A percentile compares a stretch with the other conserved stretches of the same genome.
phyloP scores from a whole-genome alignment of 2,113 vertebrate species.

The Copsychus sechellarum region DNA sequence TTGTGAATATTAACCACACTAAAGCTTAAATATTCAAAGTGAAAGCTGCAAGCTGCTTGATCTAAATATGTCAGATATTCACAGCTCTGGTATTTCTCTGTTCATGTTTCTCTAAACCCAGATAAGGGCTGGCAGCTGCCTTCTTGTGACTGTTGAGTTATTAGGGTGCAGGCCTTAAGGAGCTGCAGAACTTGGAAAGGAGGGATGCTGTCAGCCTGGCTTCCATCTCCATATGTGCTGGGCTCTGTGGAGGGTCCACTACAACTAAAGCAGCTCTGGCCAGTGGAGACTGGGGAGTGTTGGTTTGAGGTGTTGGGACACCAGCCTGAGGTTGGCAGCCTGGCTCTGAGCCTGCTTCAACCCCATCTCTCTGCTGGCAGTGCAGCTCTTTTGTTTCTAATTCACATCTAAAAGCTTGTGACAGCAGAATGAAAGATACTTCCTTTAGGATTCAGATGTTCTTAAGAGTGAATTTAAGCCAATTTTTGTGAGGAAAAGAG shows the following conservation, averaged over 20 bases:
- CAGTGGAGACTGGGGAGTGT: background rate
- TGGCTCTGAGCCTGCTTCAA: background rate
- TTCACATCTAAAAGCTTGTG: background rate
- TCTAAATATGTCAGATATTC: background rate
- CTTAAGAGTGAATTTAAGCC: background rate
- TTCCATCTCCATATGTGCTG: background rate
- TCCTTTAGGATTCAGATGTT: background rate
- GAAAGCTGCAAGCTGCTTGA: background rate
- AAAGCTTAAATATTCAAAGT: background rate
- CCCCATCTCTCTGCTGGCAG: background rate
- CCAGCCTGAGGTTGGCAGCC: background rate
- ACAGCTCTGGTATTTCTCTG: background rate
- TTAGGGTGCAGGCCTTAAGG: background rate
- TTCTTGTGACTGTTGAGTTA: background rate
- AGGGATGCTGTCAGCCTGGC: background rate
- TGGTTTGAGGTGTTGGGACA: background rate
- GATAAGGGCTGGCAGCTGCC: background rate
- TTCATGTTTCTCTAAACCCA: background rate
- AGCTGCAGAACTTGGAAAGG: background rate
- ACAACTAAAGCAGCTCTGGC: background rate
- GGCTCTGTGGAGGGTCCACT: background rate
- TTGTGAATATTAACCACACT: background rate
- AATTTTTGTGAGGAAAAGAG: background rate
- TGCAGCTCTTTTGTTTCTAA: background rate
- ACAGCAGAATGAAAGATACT: background rate